These are phyloP conservation scores for Oreochromis grahami DNA, from an alignment of 2,797 vertebrate genomes.

Conservation along the genomic window DNA sequence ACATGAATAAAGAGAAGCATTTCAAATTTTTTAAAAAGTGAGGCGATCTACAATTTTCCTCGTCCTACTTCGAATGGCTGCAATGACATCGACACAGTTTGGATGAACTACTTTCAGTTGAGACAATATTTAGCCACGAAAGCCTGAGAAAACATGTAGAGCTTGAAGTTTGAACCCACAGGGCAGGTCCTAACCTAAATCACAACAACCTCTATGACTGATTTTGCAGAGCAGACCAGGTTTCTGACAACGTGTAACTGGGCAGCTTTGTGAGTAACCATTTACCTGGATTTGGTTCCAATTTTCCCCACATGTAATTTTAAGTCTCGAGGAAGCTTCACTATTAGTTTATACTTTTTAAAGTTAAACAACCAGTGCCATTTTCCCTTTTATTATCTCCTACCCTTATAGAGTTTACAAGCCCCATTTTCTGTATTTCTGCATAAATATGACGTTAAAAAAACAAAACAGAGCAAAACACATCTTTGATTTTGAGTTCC, in stretches of 20 bases:
- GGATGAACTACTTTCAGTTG: not conserved
- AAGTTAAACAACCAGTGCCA: not conserved
- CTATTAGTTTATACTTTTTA: not conserved
- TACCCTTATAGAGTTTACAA: not conserved
- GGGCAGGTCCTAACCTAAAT: not conserved
- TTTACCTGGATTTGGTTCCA: not conserved
- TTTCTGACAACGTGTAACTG: not conserved
- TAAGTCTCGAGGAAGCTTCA: not conserved
- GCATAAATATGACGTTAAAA: not conserved
- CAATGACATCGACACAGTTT: not conserved
- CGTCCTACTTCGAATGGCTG: not conserved
- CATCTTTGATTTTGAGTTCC: not conserved
- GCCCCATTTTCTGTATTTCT: not conserved
- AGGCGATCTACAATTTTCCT: not conserved
- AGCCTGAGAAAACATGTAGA: not conserved
- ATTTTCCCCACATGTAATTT: not conserved
- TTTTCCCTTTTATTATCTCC: not conserved
- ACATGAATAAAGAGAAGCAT: not conserved
- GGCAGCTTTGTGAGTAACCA: not conserved
- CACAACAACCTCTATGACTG: not conserved
- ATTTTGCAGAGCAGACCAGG: not conserved
- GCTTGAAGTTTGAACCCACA: not conserved
- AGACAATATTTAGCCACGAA: not conserved
- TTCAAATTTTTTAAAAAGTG: not conserved
- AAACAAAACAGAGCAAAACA: rapidly evolving